Evolutionary conservation across 2,113 vertebrate genomes (phyloP).

Genomic region (Upupa epops): DNA sequence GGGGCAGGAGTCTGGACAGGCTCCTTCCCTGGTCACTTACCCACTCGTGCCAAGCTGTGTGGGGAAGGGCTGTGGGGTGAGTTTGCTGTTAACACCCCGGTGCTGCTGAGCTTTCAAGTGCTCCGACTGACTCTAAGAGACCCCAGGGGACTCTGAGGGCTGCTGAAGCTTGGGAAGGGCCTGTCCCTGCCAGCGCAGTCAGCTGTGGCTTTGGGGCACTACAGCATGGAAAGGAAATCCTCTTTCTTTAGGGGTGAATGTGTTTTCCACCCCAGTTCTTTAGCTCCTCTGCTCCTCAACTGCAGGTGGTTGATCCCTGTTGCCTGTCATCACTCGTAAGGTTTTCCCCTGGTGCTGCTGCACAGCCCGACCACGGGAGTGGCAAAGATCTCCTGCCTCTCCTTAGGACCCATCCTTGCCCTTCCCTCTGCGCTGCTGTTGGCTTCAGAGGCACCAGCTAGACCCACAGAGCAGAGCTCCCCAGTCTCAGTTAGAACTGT

Average conservation of each 20-base stretch:
- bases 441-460: background rate
- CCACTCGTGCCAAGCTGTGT: rapidly evolving
- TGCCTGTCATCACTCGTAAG: background rate
- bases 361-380: background rate
- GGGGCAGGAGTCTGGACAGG: background rate
- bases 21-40: background rate
- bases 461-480: background rate
- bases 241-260: background rate
- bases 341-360: background rate
- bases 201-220: background rate
- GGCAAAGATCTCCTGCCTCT: background rate
- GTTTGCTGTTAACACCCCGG: background rate
- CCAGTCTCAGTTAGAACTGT: background rate
- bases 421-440: background rate
- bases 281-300: rapidly evolving
- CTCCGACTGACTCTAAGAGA: background rate
- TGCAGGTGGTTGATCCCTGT: background rate
- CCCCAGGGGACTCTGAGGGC: background rate
- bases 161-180: background rate
- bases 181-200: background rate
- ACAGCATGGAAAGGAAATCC: background rate
- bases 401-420: background rate
- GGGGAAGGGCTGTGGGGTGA: background rate
- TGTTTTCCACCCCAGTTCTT: background rate
- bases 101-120: background rate